Conservation (phyloP, 2,113 vertebrate genomes). For the Opisthocomus hoazin region DNA sequence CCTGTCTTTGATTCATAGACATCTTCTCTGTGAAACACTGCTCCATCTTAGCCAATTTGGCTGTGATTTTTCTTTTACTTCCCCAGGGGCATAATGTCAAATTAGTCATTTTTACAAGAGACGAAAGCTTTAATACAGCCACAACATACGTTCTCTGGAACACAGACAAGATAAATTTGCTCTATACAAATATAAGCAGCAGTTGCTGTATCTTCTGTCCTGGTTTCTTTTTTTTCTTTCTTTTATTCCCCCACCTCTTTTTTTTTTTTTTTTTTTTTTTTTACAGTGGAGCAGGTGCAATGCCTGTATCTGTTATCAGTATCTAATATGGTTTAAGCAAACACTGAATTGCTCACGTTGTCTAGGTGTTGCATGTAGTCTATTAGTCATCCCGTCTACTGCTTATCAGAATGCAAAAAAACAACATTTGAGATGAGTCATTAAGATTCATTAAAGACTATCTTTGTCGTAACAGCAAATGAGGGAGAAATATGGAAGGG, state of each 20-base stretch:
- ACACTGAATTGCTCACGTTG: conserved; percentile 21
- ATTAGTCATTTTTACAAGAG: conserved; percentile 42
- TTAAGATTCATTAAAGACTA: conserved; percentile 43
- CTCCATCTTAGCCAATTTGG: neutral
- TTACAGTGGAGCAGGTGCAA: conserved; percentile 24
- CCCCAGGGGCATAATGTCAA: neutral
- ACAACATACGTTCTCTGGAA: neutral
- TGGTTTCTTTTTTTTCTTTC: neutral
- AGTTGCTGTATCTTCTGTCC: neutral
- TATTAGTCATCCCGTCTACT: conserved; percentile 35
- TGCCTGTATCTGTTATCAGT: conserved; percentile 19
- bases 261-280: too few species aligned
- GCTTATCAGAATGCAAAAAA: conserved; percentile 45
- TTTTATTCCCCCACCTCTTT: neutral
- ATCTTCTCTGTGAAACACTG: neutral
- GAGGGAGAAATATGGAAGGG: neutral
- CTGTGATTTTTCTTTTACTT: conserved; percentile 5
- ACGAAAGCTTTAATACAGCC: neutral
- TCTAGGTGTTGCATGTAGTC: conserved; percentile 48
- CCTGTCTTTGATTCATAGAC: neutral
- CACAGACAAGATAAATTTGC: neutral
- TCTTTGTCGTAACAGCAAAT: conserved; percentile 17
- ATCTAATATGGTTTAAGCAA: conserved; percentile 36
- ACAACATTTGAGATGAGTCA: conserved; percentile 43
- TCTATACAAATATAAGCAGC: neutral